Evolutionary conservation across 2,888 invertebrate species (phyloP).

Genomic region (Boloria euphrosyne): DNA sequence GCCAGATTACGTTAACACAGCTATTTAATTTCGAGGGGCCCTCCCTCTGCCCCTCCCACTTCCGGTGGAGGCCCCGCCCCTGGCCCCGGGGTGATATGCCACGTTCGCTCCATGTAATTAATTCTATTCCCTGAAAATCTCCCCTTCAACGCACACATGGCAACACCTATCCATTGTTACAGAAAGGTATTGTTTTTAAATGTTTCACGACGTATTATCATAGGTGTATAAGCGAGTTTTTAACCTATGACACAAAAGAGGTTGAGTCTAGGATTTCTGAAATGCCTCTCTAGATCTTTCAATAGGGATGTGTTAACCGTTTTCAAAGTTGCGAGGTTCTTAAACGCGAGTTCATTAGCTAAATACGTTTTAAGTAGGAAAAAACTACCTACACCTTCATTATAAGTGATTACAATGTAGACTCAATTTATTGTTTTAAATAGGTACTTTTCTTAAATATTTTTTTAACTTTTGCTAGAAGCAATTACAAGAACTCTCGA

Average conservation of each 20-base stretch:
- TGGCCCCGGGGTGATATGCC: constrained; percentile 45
- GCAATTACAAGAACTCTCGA: too few relatives aligned
- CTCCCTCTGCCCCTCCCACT: constrained; percentile 42
- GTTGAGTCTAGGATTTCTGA: background rate
- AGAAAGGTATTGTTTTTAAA: constrained; percentile 30
- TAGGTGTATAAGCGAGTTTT: constrained; percentile 17
- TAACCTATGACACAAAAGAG: constrained; percentile 16
- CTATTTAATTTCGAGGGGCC: constrained; percentile 47
- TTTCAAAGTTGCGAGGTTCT: background rate
- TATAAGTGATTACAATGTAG: too few relatives aligned
- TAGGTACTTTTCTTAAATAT: too few relatives aligned
- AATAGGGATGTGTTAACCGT: constrained; percentile 9
- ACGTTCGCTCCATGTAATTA: constrained; percentile 49
- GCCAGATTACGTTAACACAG: constrained; percentile 46
- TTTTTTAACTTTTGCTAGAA: too few relatives aligned
- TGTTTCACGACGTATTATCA: constrained; percentile 23
- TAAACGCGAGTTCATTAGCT: too few relatives aligned
- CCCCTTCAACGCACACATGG: constrained; percentile 31
- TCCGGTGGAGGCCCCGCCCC: constrained; percentile 45
- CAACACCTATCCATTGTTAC: constrained; percentile 39
- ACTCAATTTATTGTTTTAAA: too few relatives aligned
- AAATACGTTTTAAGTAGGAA: too few relatives aligned
- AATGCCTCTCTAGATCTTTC: too few relatives aligned
- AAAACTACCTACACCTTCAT: too few relatives aligned
- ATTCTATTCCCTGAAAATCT: constrained; percentile 48